A percentile compares a stretch with the other conserved stretches of the same genome.
phyloP scores from a whole-genome alignment of 2,113 vertebrate species.

The Alouatta palliata region DNA sequence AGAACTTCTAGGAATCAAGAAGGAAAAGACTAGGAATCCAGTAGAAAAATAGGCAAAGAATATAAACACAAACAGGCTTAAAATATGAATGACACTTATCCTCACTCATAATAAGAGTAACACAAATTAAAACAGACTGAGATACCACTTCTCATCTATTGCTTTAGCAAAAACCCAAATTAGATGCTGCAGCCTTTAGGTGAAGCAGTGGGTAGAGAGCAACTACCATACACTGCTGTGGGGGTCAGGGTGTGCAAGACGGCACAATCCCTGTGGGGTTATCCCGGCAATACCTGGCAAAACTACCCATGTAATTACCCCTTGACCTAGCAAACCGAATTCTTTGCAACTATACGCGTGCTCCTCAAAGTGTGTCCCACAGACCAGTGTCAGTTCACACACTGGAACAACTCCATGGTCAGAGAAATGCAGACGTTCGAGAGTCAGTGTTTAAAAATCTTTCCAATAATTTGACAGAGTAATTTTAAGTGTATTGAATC shows the following conservation, averaged over 20 bases:
- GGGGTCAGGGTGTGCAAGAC: not conserved
- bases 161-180: not conserved
- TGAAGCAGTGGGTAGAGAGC: not conserved
- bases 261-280: not conserved
- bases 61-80: not conserved
- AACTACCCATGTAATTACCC: not conserved
- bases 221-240: not conserved
- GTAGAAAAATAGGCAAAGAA: not conserved
- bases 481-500: not conserved
- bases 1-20: not conserved
- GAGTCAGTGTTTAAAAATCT: not conserved
- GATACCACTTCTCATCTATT: not conserved
- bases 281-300: not conserved
- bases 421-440: not conserved
- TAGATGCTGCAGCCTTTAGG: not conserved
- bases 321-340: not conserved
- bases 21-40: not conserved
- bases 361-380: not conserved
- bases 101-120: not conserved
- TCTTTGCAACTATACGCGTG: not conserved
- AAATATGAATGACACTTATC: not conserved
- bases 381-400: not conserved
- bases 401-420: not conserved
- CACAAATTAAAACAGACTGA: not conserved
- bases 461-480: not conserved